phyloP scores from a whole-genome alignment of 2,797 vertebrate species.

The Selene dorsalis region DNA sequence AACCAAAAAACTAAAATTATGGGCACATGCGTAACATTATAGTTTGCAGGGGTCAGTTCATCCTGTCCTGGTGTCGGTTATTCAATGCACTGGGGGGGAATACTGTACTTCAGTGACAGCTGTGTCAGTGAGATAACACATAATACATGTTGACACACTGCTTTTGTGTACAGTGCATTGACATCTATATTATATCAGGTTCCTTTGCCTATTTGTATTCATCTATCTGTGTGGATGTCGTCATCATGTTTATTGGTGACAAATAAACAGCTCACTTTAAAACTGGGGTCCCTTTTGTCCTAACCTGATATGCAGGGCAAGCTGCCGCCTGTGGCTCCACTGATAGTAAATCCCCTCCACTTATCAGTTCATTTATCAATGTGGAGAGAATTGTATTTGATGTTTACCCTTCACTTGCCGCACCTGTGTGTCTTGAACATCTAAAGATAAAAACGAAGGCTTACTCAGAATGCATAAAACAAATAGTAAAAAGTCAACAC shows the following conservation, averaged over 20 bases:
- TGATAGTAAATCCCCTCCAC: conserved; percentile 39
- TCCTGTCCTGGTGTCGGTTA: conserved; percentile 35
- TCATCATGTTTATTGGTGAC: conserved; percentile 20
- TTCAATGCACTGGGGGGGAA: conserved; percentile 28
- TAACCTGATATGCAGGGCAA: conserved; percentile 41
- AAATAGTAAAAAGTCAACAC: background rate
- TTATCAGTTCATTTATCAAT: conserved; percentile 59
- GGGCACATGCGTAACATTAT: background rate
- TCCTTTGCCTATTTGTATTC: conserved; percentile 25
- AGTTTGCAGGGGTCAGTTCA: conserved; percentile 37
- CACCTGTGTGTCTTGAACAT: conserved; percentile 1
- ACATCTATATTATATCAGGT: conserved; percentile 49
- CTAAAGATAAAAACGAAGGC: conserved; percentile 28
- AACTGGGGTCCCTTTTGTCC: conserved; percentile 31
- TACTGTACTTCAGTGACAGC: conserved; percentile 53
- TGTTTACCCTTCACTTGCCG: conserved; percentile 54
- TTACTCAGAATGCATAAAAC: background rate
- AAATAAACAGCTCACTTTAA: conserved; percentile 15
- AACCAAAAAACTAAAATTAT: conserved; percentile 17
- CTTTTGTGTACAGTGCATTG: conserved; percentile 35
- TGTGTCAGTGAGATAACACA: conserved; percentile 68
- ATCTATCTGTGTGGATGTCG: background rate
- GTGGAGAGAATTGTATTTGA: conserved; percentile 40
- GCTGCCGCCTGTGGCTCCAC: conserved; percentile 36
- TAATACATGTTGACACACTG: conserved; percentile 45